Conservation (phyloP, 2,113 vertebrate genomes). For the Embiotoca jacksoni region DNA sequence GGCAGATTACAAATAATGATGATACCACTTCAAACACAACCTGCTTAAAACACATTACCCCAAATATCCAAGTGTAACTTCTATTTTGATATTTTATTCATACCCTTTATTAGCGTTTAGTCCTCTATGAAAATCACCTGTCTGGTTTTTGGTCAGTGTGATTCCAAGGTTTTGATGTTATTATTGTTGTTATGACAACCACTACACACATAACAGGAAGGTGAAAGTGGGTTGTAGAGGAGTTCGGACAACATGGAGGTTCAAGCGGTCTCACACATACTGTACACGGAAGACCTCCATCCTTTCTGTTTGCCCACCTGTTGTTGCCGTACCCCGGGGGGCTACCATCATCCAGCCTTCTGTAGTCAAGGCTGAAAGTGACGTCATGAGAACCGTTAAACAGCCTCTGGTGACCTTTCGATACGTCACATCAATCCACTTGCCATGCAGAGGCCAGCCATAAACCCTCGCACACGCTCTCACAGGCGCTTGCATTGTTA, state of each 20-base stretch:
- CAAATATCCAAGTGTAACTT: background rate
- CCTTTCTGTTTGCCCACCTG: slow-evolving; percentile 81
- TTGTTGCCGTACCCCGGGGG: slow-evolving; percentile 81
- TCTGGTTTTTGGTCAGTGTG: background rate
- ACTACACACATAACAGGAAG: slow-evolving; percentile 12
- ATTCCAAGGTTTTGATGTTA: background rate
- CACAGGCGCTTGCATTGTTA: slow-evolving; percentile 53
- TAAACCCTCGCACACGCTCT: slow-evolving; percentile 45
- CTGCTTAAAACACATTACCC: background rate
- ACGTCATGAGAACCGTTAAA: slow-evolving; percentile 85
- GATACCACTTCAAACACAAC: background rate
- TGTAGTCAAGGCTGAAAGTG: slow-evolving; percentile 88
- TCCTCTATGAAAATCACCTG: background rate
- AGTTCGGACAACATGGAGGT: slow-evolving; percentile 17
- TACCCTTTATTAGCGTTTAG: background rate
- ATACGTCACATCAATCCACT: slow-evolving; percentile 59
- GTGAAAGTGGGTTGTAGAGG: background rate
- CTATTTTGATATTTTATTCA: background rate
- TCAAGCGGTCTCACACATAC: slow-evolving; percentile 38
- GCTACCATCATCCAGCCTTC: slow-evolving; percentile 87
- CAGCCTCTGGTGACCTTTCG: slow-evolving; percentile 41
- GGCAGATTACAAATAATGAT: background rate
- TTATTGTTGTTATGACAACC: background rate
- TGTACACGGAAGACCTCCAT: slow-evolving; percentile 48
- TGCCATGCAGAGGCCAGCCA: slow-evolving; percentile 68